Evolutionary conservation across 2,113 vertebrate species (phyloP), one percentile per base, ranked within the genome.

Genomic region (Notothenia rossii): DNA sequence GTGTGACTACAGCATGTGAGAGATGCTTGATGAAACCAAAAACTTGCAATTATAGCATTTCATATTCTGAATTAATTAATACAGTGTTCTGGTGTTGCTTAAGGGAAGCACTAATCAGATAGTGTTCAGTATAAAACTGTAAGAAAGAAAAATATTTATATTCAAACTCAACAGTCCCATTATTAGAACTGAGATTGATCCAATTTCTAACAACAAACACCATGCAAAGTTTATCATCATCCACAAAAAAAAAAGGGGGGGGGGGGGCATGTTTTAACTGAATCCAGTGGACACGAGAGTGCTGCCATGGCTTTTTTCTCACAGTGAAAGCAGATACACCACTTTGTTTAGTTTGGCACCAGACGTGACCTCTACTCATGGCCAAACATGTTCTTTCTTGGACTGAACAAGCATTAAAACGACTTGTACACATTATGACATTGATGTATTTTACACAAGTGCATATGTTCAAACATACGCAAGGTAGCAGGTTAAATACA

Each of bases 311-410:
- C 61, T 82, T 73, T 70, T 45, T 74, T 40, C 67, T 56, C 12
- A 46, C 68, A 66, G 69, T 14, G 80, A 86, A 92, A 90, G 64
- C 69, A 89, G 83, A 91, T 86, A 86, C 83, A 88, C 83, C 77
- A 84, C 85, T 87, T 65, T 91, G 81, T 93, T 92, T 89, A 77
- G 83, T 75, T 92, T 92, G 88, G 90, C 90, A 74, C 69, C 49
- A 69, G 58, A 71, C 64, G 72, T 85, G 81, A 89, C 84, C 62
- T 76, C 66, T 60, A 54, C 49, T 83, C 71, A 72, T 12, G 22
- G 76, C 88, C 79, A 91, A 89, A 86, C 82, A 79, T 89, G 89
- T 86, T 87, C 88, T 82, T 72, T 82, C 83, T 79, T 82, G 79
- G 80, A 81, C 72, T 60, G 53, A 81, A 61, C 25, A 65, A 83